Conservation (phyloP, 2,888 invertebrate species). For the Chymomyza caudatula region DNA sequence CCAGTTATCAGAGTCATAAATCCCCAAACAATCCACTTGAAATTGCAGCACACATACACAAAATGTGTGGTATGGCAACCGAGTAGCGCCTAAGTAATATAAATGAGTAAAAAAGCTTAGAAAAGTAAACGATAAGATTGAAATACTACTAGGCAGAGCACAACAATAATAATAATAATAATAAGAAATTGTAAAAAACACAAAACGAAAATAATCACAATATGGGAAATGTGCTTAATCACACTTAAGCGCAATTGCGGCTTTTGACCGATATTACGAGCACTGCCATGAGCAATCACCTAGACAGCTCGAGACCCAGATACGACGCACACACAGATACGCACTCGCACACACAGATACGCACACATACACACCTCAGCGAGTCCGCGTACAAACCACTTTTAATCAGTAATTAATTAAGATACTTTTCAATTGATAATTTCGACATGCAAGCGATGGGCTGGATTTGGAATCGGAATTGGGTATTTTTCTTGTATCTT, state of each 20-base stretch:
- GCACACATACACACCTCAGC: not conserved
- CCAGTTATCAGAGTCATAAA: constrained; percentile 66
- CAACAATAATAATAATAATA: constrained; percentile 15
- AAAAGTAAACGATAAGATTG: constrained; percentile 47
- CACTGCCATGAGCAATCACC: constrained; percentile 44
- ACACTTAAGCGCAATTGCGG: constrained; percentile 60
- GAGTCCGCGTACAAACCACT: not conserved
- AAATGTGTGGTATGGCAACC: constrained; percentile 6
- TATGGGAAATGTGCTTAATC: constrained; percentile 45
- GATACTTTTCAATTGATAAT: constrained; percentile 62
- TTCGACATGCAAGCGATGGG: constrained; percentile 37
- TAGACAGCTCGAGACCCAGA: constrained; percentile 13
- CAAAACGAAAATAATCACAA: constrained; percentile 1
- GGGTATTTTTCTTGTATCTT: not conserved
- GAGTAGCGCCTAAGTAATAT: constrained; percentile 41
- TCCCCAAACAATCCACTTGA: constrained; percentile 64
- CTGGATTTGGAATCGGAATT: constrained; percentile 2
- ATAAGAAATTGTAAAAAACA: constrained; percentile 11
- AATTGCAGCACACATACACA: constrained; percentile 40
- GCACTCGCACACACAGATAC: no score
- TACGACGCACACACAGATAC: not conserved
- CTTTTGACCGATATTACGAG: constrained; percentile 65
- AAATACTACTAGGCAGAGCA: constrained; percentile 17
- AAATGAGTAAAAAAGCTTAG: constrained; percentile 55
- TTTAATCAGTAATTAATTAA: constrained; percentile 67